phyloP scores from a whole-genome alignment of 1,140 invertebrate species.

The Riptortus pedestris region DNA sequence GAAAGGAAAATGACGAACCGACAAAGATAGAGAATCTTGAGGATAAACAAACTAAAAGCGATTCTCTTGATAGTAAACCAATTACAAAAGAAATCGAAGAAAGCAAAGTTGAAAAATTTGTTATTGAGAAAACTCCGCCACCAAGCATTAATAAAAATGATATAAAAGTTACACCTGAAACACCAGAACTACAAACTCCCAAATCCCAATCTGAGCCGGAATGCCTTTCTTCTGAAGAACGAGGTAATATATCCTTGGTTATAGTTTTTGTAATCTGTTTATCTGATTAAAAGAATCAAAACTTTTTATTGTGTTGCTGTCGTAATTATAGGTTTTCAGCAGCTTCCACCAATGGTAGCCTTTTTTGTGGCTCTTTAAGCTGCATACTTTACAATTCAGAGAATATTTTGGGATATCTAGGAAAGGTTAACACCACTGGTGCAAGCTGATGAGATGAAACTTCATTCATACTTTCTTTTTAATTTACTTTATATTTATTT shows the following conservation, averaged over 20 bases:
- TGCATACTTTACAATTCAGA: too few relatives aligned
- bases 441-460: too few relatives aligned
- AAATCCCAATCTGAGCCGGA: not conserved
- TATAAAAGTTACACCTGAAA: not conserved
- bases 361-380: too few relatives aligned
- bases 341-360: too few relatives aligned
- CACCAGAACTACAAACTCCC: not conserved
- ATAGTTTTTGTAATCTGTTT: not conserved
- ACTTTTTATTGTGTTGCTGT: too few relatives aligned
- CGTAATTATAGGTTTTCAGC: too few relatives aligned
- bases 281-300: too few relatives aligned
- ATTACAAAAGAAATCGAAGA: not conserved
- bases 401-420: too few relatives aligned
- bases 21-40: not conserved
- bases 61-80: not conserved
- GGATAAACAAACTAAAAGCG: not conserved
- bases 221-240: not conserved
- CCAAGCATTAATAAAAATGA: not conserved
- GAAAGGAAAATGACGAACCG: not conserved
- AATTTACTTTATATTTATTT: not conserved
- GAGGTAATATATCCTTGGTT: not conserved
- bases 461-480: not conserved
- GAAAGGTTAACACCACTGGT: too few relatives aligned
- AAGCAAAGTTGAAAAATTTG: not conserved
- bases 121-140: not conserved